phyloP scores from a whole-genome alignment of 1,140 invertebrate genomes.

The Chelonus insularis region DNA sequence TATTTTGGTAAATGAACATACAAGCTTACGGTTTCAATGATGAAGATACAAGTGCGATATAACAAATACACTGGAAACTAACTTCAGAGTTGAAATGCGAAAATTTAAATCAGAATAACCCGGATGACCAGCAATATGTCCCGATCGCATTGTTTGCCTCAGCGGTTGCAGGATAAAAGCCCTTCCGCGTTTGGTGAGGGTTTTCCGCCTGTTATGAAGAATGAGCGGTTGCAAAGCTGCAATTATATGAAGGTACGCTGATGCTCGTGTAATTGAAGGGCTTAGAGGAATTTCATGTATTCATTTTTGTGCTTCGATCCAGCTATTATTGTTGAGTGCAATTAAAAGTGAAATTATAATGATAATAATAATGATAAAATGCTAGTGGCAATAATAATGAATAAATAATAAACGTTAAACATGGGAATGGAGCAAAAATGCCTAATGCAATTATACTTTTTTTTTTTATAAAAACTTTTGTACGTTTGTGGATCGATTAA shows the following conservation, averaged over 20 bases:
- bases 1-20: too few species aligned
- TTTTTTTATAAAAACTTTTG: too few species aligned
- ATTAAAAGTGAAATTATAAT: too few species aligned
- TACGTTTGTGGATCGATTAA: too few species aligned
- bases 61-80: background rate
- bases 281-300: conserved; percentile 11
- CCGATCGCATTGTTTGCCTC: conserved; percentile 42
- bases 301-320: background rate
- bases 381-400: background rate
- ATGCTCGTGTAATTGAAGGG: background rate
- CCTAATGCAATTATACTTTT: too few species aligned
- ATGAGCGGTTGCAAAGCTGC: conserved; percentile 16
- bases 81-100: conserved; percentile 29
- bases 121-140: conserved; percentile 44
- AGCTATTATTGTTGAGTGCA: too few species aligned
- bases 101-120: conserved; percentile 55
- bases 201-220: conserved; percentile 20
- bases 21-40: background rate
- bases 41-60: background rate
- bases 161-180: conserved; percentile 17
- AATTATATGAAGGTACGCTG: conserved; percentile 11
- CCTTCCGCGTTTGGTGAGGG: conserved; percentile 24
- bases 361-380: too few species aligned
- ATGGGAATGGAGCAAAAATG: too few species aligned
- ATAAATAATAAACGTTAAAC: background rate